phyloP scores from a whole-genome alignment of 2,888 invertebrate species.

The Cancer borealis region DNA sequence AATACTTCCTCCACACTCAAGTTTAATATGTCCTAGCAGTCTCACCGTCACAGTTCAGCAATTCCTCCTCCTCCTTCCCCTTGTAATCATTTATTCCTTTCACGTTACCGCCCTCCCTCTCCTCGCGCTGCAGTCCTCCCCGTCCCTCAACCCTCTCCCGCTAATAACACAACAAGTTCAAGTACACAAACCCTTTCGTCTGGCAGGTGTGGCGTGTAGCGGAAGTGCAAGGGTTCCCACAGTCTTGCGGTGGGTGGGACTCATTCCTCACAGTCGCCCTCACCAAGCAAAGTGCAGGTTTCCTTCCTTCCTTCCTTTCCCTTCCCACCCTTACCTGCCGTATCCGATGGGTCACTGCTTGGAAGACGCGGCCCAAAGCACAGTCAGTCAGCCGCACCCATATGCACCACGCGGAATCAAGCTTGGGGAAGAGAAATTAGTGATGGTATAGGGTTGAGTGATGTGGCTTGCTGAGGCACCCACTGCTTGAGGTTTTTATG shows the following conservation, averaged over 20 bases:
- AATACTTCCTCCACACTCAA: not conserved
- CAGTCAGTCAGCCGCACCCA: not conserved
- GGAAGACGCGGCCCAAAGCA: not conserved
- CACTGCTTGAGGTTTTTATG: not conserved
- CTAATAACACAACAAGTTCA: constrained; percentile 28
- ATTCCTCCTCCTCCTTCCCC: constrained; percentile 20
- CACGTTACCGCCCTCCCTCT: constrained; percentile 29
- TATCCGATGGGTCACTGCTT: constrained; percentile 30
- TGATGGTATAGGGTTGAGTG: not conserved
- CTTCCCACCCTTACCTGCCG: not conserved
- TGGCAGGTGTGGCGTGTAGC: constrained; percentile 38
- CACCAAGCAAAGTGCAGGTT: constrained; percentile 40
- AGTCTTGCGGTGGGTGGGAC: not conserved
- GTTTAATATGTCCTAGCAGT: constrained; percentile 21
- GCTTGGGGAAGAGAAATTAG: not conserved
- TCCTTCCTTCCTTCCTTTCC: constrained; percentile 30
- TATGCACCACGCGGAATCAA: not conserved
- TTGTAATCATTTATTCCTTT: constrained; percentile 38
- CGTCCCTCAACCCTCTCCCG: not conserved
- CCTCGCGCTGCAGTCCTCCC: constrained; percentile 28
- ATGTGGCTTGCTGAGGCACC: not conserved
- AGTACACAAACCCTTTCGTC: constrained; percentile 1
- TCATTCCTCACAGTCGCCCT: constrained; percentile 45
- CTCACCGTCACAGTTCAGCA: not conserved
- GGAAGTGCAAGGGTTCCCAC: constrained; percentile 43